These are phyloP conservation scores for Trinorchestia longiramus DNA, from an alignment of 1,140 invertebrate genomes.

Conservation along the genomic window DNA sequence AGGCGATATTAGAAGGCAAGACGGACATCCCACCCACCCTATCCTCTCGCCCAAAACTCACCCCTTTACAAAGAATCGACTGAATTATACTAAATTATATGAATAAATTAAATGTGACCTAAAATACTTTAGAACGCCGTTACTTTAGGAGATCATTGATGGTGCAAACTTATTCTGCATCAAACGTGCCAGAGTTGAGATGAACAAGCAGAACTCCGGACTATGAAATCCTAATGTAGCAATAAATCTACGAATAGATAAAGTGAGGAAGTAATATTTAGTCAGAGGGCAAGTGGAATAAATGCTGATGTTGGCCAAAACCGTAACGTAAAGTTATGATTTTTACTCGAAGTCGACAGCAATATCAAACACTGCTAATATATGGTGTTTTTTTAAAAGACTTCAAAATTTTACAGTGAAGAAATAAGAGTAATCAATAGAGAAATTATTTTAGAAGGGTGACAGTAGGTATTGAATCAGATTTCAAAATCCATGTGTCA, in stretches of 20 bases:
- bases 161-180: neutral
- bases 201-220: neutral
- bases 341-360: neutral
- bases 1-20: slow-evolving; percentile 19
- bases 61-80: neutral
- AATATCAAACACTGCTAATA: too few species aligned
- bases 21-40: neutral
- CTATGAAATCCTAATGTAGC: neutral
- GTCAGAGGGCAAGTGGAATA: neutral
- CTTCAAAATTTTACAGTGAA: too few species aligned
- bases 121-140: neutral
- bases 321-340: neutral
- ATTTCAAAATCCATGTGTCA: too few species aligned
- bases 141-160: neutral
- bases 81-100: neutral
- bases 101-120: neutral
- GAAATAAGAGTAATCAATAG: too few species aligned
- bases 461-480: too few species aligned
- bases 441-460: too few species aligned
- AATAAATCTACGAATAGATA: too few species aligned
- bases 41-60: neutral
- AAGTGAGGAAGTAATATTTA: neutral
- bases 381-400: too few species aligned
- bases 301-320: neutral
- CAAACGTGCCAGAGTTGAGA: neutral